These are phyloP conservation scores for Oncorhynchus tshawytscha DNA, from an alignment of 2,113 vertebrate species.

Conservation along the genomic window DNA sequence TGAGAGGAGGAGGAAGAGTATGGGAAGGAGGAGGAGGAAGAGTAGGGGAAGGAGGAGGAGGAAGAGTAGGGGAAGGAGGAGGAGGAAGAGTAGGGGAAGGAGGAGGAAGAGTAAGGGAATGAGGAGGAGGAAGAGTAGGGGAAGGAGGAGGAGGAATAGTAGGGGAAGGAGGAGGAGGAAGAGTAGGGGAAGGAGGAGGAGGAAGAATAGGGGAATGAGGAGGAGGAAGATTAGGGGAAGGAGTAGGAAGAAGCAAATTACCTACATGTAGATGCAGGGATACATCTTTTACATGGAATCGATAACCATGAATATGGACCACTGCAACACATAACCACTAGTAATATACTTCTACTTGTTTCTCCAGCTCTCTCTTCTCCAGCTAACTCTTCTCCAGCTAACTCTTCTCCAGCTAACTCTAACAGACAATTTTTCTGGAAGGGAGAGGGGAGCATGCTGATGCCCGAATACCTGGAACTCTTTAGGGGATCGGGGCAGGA, in stretches of 20 bases:
- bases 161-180: background rate
- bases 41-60: no score
- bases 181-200: background rate
- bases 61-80: no score
- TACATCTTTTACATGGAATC: no score
- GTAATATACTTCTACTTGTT: background rate
- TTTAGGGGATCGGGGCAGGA: conserved; percentile 86
- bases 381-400: background rate
- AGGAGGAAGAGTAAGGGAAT: background rate
- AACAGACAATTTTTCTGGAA: background rate
- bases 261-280: no score
- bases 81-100: no score
- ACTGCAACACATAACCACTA: no score
- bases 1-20: conserved; percentile 46
- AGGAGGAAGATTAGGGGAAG: background rate
- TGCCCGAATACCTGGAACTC: conserved; percentile 81
- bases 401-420: background rate
- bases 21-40: background rate
- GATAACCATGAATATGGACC: no score
- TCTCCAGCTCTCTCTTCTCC: background rate
- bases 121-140: background rate
- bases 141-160: background rate
- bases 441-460: background rate
- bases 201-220: background rate
- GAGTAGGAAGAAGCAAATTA: no score